Base-by-base conservation (phyloP, 2,113 vertebrate genomes). In the Numida meleagris region DNA sequence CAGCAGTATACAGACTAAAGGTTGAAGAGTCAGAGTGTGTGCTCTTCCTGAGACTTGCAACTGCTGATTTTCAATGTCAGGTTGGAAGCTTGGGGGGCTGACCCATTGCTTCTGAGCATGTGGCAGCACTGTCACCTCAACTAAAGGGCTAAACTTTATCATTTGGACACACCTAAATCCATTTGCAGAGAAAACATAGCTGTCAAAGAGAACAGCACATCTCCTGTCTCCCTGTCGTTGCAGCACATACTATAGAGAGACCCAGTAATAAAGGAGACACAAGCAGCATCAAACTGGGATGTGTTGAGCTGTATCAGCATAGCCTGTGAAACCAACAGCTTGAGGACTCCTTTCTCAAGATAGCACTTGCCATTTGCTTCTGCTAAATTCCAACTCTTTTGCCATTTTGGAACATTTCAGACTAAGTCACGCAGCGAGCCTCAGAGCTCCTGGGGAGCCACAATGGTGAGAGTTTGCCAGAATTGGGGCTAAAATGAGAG, bases 251-350 rank as follows among this genome's bases (percentile, higher is more conserved):
- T 33, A 65, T 40, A 66, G 11, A 33, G 2, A 1, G 3, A 3
- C 29, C 45, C 36, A 24, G 19, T 1, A 45, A 79, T 1, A 14
- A 12, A 72, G 46, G n/a, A 25, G 6, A 86, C 40, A 29, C 0
- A 14, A 76, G 63, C 20, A 83, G 42, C 62, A n/a, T 18, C 38
- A 53, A 58, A 23, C 8, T 2, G 3, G n/a, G 72, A 63, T 31
- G 23, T 0, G 0, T 0, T 31, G 84, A 72, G 31, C 11, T 36
- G 13, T 50, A 12, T 46, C 68, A 55, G 46, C 9, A 1, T 3
- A 33, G 24, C 5, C 23, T n/a, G 27, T 1, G 21, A 6, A 72
- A 48, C 17, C 63, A 36, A 21, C 43, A 36, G 51, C 11, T 13
- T 68, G 67, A 76, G 24, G 38, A 58, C 45, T 57, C 9, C 65